These are phyloP conservation scores for Parascotia fuliginaria DNA, from an alignment of 2,888 invertebrate species.

Conservation along the genomic window DNA sequence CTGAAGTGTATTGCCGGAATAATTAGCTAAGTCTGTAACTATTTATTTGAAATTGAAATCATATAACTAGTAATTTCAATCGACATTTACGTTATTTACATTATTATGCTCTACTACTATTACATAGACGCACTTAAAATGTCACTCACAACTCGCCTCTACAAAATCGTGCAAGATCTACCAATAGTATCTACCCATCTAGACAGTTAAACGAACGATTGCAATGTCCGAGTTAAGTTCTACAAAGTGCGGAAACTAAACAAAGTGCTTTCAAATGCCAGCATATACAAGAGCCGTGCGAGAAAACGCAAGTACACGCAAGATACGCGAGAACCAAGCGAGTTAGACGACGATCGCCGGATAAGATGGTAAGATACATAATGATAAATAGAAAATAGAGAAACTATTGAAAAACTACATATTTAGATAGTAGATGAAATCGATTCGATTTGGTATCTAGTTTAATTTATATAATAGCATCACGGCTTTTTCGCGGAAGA, in stretches of 20 bases:
- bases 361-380: conserved; percentile 42
- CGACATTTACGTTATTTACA: no score
- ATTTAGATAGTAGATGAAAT: conserved; percentile 2
- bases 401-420: conserved; percentile 32
- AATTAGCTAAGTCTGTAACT: no score
- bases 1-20: no score
- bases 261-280: conserved; percentile 48
- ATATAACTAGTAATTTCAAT: no score
- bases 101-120: no score
- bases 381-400: conserved; percentile 29
- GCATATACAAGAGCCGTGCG: conserved; percentile 1
- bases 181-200: conserved; percentile 40
- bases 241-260: conserved; percentile 48
- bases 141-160: conserved; percentile 8
- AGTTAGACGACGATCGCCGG: conserved; percentile 36
- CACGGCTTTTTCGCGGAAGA: no score
- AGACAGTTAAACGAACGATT: conserved; percentile 61
- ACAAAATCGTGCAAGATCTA: conserved; percentile 22
- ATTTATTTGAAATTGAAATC: no score
- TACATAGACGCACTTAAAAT: background rate
- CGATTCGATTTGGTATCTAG: background rate
- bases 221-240: conserved; percentile 44
- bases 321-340: conserved; percentile 28
- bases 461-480: background rate
- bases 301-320: conserved; percentile 4